Base-by-base conservation (phyloP, 2,797 vertebrate genomes). In the Garrulus glandarius region DNA sequence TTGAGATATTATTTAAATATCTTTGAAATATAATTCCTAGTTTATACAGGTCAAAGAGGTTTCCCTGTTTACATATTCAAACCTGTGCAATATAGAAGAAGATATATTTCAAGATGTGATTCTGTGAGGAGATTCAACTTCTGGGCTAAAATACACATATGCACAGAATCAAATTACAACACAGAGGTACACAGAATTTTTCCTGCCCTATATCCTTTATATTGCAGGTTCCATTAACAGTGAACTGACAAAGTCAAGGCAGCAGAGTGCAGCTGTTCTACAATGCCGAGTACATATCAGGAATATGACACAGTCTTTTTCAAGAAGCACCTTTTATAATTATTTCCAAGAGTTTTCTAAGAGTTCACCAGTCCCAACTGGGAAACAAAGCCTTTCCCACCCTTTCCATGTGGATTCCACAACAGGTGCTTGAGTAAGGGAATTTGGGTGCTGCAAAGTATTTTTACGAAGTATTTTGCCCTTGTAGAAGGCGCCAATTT, bases 21-120 rank as follows among this genome's bases (percentile, higher is more conserved):
- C 82, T 95, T 83, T 84, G 91, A 95, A 96, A 93, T 60, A 34
- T 71, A 94, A 89, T 88, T 94, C 65, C 64, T 36, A 60, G 60
- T 84, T 95, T 81, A 83, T 67, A 56, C 3, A 72, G 79, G 91
- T 77, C 70, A 92, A 93, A 74, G 57, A 70, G 72, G 61, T 69
- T 87, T 84, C 44, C 34, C 79, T 95, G 84, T 94, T 93, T 85
- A 94, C 12, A 3, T 23, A 69, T 13, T 59, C 30, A 61, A 44
- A 34, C 5, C 20, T 16, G 22, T 81, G 63, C 57, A 39, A 50
- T 27, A 50, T 23, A 59, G 92, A 92, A 21, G 52, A 57, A 92
- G n/a, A 69, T 43, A 4, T 7, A 76, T 49, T 94, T 83, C 37
- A 84, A 53, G 30, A 47, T n/a, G 55, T 19, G 39, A 75, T 68